Percentiles rank a stretch among this genome's conserved stretches.
Conservation (phyloP, 2,797 vertebrate species). For the Sciurus vulgaris region DNA sequence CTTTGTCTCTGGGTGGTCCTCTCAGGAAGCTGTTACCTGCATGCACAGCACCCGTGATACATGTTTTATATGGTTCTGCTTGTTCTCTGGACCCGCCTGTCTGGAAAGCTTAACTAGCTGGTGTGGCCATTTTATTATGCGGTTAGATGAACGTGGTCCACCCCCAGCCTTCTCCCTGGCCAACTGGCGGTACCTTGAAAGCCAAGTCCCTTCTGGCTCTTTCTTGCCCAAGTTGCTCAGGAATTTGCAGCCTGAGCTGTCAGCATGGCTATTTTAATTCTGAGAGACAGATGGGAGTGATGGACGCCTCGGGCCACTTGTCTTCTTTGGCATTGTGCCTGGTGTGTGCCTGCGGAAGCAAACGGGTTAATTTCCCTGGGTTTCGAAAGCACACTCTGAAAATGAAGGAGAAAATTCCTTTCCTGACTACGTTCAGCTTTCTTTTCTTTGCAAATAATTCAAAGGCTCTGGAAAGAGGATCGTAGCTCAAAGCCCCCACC, state of each 20-base stretch:
- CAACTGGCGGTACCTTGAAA: background rate
- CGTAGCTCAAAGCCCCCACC: background rate
- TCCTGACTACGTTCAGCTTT: background rate
- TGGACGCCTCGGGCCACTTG: background rate
- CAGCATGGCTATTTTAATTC: background rate
- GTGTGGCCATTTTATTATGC: accelerated
- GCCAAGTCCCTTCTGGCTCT: background rate
- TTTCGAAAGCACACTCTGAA: background rate
- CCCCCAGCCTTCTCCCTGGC: no score
- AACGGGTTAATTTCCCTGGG: background rate
- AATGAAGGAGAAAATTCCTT: background rate
- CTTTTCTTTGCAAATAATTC: background rate
- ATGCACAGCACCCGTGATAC: accelerated
- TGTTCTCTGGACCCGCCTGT: background rate
- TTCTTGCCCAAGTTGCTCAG: background rate
- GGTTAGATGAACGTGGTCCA: accelerated
- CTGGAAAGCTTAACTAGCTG: background rate
- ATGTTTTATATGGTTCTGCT: background rate
- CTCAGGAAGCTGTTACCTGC: background rate
- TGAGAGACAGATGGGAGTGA: background rate
- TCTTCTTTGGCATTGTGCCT: background rate
- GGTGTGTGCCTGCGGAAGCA: accelerated
- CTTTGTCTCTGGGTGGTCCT: no score
- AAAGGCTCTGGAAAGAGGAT: background rate
- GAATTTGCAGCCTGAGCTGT: background rate